phyloP scores from a whole-genome alignment of 2,797 vertebrate genomes.

The Coendou prehensilis region DNA sequence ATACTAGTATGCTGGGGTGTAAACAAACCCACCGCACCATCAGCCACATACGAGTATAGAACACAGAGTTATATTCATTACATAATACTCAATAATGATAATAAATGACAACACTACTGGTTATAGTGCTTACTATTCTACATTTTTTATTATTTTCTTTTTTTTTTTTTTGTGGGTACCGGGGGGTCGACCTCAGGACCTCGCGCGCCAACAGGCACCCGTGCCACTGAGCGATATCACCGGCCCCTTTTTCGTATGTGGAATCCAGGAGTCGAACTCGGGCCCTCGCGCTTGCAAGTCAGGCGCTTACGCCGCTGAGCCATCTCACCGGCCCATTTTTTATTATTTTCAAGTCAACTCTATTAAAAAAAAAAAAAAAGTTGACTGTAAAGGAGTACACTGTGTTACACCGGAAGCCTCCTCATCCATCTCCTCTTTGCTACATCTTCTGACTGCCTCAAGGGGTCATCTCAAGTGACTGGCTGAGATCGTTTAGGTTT shows the following conservation, averaged over 20 bases:
- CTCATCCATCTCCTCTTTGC: background rate
- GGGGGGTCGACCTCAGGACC: too few species aligned
- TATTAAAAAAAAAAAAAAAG: background rate
- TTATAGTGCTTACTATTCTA: background rate
- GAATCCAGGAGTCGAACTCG: too few species aligned
- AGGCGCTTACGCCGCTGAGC: too few species aligned
- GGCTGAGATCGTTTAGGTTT: background rate
- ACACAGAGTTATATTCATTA: background rate
- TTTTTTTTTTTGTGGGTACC: too few species aligned
- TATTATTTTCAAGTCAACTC: background rate
- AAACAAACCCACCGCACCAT: background rate
- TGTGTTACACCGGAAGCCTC: rapidly evolving
- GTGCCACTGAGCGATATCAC: too few species aligned
- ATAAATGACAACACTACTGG: background rate
- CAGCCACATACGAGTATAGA: background rate
- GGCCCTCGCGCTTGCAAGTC: too few species aligned
- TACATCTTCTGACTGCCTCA: background rate
- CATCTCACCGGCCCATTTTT: too few species aligned
- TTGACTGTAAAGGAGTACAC: background rate
- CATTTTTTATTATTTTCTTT: background rate
- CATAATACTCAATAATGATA: too few species aligned
- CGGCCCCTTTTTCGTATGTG: too few species aligned
- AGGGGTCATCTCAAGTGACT: background rate
- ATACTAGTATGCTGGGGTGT: background rate
- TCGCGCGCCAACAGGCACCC: too few species aligned